Base-by-base conservation (phyloP, 2,113 vertebrate genomes). In the Rousettus leschenaultii region DNA sequence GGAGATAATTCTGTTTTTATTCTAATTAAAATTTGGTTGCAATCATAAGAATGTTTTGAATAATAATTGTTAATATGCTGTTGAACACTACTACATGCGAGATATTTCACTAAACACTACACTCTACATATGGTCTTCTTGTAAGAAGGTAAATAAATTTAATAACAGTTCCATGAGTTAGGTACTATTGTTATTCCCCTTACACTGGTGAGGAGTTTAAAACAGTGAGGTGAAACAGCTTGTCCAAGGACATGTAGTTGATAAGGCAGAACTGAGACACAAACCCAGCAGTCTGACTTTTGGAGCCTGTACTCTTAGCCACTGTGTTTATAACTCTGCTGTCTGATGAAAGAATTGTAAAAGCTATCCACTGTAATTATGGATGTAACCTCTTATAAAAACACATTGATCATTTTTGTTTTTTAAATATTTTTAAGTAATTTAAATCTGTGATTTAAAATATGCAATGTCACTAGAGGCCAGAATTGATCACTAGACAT, bases 21-120 rank as follows among this genome's bases (percentile, higher is more conserved):
- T 91, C 33, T 70, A 89, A 66, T 84, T 96, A 95, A 87, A 96
- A 70, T 88, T 45, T 90, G 26, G 35, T 73, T 96, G 28, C 5
- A 53, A 1, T 86, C 53, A 15, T 84, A 84, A 73, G 45, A 65
- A 33, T 85, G 51, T 86, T 95, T 78, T 48, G 5, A 89, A 59
- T 87, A 74, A 51, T 53, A 90, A 21, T 93, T 74, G 30, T 93
- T 33, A 86, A 4, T 61, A 61, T n/a, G 3, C 88, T 95, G 38
- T 40, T 80, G 15, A 82, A 66, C 9, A 61, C 48, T 89, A 35
- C 12, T 68, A 26, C 9, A n/a, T 80, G 38, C 19, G 74, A 91
- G 74, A 53, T 86, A 91, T 65, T 95, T 93, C 91, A 65, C 57
- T 94, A 75, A 93, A 30, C n/a, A 77, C 40, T 59, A 43, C 53